A percentile compares a stretch with the other conserved stretches of the same genome.
phyloP scores from a whole-genome alignment of 2,888 invertebrate genomes.

The Lasioglossum malachurum region DNA sequence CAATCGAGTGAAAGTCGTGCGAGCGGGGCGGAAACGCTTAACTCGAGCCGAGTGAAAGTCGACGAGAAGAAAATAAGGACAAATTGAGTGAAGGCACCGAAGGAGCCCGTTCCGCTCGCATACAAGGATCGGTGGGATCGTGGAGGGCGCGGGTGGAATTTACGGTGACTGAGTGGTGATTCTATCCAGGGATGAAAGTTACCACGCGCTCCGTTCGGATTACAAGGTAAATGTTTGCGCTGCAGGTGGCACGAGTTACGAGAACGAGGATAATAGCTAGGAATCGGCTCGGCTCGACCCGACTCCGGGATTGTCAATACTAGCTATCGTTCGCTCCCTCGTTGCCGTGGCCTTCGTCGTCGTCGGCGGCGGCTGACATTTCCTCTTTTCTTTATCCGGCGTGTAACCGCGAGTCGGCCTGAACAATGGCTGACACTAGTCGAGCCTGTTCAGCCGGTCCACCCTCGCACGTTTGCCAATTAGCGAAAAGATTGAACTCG shows the following conservation, averaged over 20 bases:
- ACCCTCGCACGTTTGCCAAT: constrained; percentile 26
- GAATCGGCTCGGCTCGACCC: constrained; percentile 13
- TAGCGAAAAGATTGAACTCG: constrained; percentile 49
- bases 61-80: constrained; percentile 51
- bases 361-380: not conserved
- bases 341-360: not conserved
- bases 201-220: constrained; percentile 47
- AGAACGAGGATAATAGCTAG: constrained; percentile 30
- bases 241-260: constrained; percentile 33
- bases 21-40: constrained; percentile 48
- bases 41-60: constrained; percentile 63
- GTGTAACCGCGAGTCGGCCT: not conserved
- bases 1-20: constrained; percentile 69
- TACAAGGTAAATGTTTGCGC: constrained; percentile 59
- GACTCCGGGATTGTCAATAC: constrained; percentile 15
- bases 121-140: constrained; percentile 9
- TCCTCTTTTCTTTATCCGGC: constrained; percentile 1
- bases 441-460: not conserved
- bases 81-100: constrained; percentile 44
- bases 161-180: constrained; percentile 61
- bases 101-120: not conserved
- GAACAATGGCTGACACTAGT: not conserved
- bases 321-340: not conserved
- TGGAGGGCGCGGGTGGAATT: constrained; percentile 35
- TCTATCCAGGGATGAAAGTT: constrained; percentile 53